Base-by-base conservation (phyloP, 1,140 invertebrate species). In the Tetramorium alpestre region DNA sequence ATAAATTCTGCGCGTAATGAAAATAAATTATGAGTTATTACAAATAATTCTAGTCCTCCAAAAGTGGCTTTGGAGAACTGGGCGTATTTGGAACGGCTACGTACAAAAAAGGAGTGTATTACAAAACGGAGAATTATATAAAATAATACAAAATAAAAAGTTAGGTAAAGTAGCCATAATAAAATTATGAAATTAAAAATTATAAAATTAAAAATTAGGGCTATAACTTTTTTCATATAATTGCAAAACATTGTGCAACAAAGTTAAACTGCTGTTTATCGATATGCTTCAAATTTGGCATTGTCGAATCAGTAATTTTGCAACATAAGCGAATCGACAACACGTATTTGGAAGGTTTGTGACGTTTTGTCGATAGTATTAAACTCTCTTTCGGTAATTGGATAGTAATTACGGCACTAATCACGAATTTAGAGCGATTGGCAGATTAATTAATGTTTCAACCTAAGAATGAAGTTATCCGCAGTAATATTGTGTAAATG, bases 361-460 rank as follows among this genome's bases (percentile, higher is more conserved):
- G 69, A 75, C 69, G n/a, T 73, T 60, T 73, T 51, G 41, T 47
- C 54, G 69, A 84, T 75, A 75, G n/a, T 75, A 73, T 73, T 73
- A 49, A 73, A 75, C n/a, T 60, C 41, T 33, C 67, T 49, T 84
- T 84, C 41, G 13, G 49, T 82, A 82, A 67, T 67, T 51, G 33
- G 62, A 6, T 38, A 80, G 25, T 54, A 69, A 75, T 84, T 84
- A 84, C 41, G 11, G 5, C 16, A 33, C 8, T 73, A 82, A 58
- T 82, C 54, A 25, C 41, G 41, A 38, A 47, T 82, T 47, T 82
- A 47, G 67, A 33, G 25, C 51, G 54, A 49, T 49, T 60, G 69
- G 54, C 51, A 75, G 69, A 75, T 84, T 84, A 84, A 84, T 84
- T 73, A 84, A 75, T 33, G 44, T 49, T 84, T 75, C 28, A 33